Evolutionary conservation across 2,797 vertebrate genomes (phyloP), one percentile per base, ranked within the genome.

Genomic region (Enteromius unitaeniatus): DNA sequence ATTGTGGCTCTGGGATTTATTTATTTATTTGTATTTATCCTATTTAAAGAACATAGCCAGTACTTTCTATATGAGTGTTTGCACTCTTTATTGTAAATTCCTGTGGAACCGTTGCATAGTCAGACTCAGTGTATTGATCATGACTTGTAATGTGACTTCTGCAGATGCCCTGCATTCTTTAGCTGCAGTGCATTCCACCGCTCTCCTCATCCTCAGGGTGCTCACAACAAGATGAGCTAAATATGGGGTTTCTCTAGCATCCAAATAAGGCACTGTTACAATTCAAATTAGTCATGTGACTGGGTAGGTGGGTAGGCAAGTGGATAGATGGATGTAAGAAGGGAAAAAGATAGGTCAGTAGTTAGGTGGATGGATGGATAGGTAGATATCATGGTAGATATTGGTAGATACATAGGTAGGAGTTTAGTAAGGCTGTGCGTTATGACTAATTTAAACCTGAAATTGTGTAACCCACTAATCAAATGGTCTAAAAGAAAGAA

Each of bases 221-320:
- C 69, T 65, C 47, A 78, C 53, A 47, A 31, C 37, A 37, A 47
- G 42, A 67, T 67, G 31, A 40, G 26, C 74, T 74, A 40, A 81
- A 85, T 60, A 23, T 23, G 79, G 42, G 34, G 47, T 77, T n/a
- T 28, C 40, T 62, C 68, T 60, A 75, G 8, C 40, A 19, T 69
- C 34, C 17, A 64, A 62, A 45, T 45, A 15, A 49, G 64, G 13
- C 11, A 6, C 26, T 42, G 42, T 70, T 83, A 31, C 34, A 45
- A 40, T 85, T 76, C 34, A 74, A 65, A 58, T 53, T 73, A 70
- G 73, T 72, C 78, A 55, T 82, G 23, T 82, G 58, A 72, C 64
- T 37, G 21, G 14, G 23, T 21, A 6, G 17, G 0, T 34, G 3
- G 70, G 19, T 34, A 7, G 49, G 28, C 11, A 34, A 49, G 23